Base-by-base conservation (phyloP, 2,888 invertebrate species). In the Xestia ashworthii region DNA sequence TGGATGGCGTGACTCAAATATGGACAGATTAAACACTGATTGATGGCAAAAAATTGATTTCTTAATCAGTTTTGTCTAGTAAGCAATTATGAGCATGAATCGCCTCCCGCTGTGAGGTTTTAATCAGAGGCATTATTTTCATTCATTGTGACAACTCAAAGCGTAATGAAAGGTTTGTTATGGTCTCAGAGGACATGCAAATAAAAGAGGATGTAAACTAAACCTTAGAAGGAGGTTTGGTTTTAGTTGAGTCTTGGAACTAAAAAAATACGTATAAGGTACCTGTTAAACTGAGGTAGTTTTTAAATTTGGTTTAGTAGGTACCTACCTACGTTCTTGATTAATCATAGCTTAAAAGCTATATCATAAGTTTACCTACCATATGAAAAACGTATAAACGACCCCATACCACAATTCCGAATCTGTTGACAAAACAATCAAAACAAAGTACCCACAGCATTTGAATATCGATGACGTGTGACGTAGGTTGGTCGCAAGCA, bases 381-480 rank as follows among this genome's bases (percentile, higher is more conserved):
- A 5, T n/a, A 55, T 5, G 55, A 55, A 55, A 55, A 55, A 55
- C 55, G 12, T 25, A 12, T 14, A 25, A 8, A 58, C 46, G 44
- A 58, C 46, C 38, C 60, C 32, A 62, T 14, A 66, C 68, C 64
- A 71, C 58, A 71, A 76, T 65, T 74, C 65, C 22, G n/a, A 70
- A 80, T 81, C 78, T 86, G 81, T 83, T 82, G 74, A 79, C 82
- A 85, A 87, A 86, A 87, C 83, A 85, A 86, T 82, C 80, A 80
- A 86, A 85, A 85, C 80, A 82, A 84, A 81, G 84, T 86, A 84
- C 77, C 74, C 55, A 65, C 75, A 77, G 78, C 75, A 80, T 89
- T 87, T 76, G 79, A 86, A 89, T 87, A 89, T 89, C 86, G 85
- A 88, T 76, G 74, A 76, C 64, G 62, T 50, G 71, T 88, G 88